These are phyloP conservation scores for Anolis sagrei DNA, from an alignment of 2,113 vertebrate species.

Conservation along the genomic window DNA sequence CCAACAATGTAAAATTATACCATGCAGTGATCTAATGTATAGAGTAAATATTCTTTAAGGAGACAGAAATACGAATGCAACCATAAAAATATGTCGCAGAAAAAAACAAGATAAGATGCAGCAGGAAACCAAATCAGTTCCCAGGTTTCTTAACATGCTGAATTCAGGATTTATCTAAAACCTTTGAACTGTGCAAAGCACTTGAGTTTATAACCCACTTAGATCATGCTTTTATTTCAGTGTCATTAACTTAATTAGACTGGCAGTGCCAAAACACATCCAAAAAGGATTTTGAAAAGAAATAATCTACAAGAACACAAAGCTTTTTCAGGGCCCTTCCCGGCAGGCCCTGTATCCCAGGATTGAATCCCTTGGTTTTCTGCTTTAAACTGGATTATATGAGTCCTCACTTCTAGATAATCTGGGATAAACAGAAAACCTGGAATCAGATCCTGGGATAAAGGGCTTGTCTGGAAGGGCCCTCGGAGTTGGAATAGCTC, in stretches of 20 bases:
- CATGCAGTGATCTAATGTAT: background rate
- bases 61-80: background rate
- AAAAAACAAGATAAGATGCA: constrained; percentile 6
- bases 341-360: no score
- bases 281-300: background rate
- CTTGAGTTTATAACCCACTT: background rate
- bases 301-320: no score
- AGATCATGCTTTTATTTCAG: constrained; percentile 1
- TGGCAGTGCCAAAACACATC: background rate
- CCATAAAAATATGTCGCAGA: constrained; percentile 10
- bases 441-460: no score
- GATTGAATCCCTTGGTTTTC: no score
- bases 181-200: background rate
- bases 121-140: background rate
- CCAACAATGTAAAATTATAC: background rate
- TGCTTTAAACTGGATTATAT: no score
- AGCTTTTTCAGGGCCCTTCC: background rate
- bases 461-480: no score
- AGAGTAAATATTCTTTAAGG: background rate
- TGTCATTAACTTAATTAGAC: background rate
- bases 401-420: no score
- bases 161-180: constrained; percentile 43
- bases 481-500: fast-evolving
- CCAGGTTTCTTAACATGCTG: background rate
- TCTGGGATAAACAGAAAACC: no score